Base-by-base conservation (phyloP, 1,140 invertebrate genomes). In the Plectrocnemia conspersa region DNA sequence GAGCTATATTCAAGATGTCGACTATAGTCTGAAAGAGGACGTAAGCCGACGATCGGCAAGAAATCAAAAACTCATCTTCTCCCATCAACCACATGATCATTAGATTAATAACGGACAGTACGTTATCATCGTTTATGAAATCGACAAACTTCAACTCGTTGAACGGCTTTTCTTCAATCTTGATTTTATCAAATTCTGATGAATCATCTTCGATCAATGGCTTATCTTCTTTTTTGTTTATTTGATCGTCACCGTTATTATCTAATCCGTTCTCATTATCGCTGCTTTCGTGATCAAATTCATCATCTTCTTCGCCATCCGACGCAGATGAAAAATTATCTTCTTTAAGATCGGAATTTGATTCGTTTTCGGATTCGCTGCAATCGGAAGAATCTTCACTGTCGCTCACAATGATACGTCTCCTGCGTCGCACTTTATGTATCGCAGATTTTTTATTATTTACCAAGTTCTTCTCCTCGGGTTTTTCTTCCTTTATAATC, bases 21-120 rank as follows among this genome's bases (percentile, higher is more conserved):
- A 76, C 72, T 27, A 76, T 66, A 64, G 70, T 72, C 59, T 75
- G 71, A 62, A 75, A 75, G 13, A 76, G 57, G 38, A 68, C 65
- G 35, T 73, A 68, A 3, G 72, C 74, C 61, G 72, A 74, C 16
- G 71, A 66, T 5, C 72, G 70, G 64, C 74, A 76, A 6, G 74
- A 74, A 24, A 72, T 53, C 29, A 76, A 70, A n/a, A 76, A 65
- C 22, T 76, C 71, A 61, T 70, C 73, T 60, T 76, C 73, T 33
- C 64, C 67, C 3, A 72, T 61, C 21, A 71, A 60, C 74, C 74
- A 76, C 54, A 72, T 71, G 57, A 69, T 65, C 13, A 76, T 58
- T 44, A 76, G 58, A 52, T 70, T 73, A 4, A 76, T 65, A 45
- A 69, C 70, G 2, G 70, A 63, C 36, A 76, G 61, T 53, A 68